Base-by-base conservation (phyloP, 35 echinoderm and acorn worm genomes). In the Patiria miniata region DNA sequence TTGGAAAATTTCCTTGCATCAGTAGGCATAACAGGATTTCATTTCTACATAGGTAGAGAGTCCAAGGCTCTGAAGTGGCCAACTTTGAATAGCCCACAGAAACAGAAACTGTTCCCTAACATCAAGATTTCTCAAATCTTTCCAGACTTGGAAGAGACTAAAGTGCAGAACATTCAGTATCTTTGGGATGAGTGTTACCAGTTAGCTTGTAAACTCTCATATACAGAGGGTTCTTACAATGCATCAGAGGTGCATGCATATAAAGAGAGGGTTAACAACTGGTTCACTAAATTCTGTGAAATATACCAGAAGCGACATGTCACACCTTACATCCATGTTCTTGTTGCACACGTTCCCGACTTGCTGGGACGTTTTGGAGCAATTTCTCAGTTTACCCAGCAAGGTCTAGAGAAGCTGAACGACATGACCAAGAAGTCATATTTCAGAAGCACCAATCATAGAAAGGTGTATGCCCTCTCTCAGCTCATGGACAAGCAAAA, bases 301-400 rank as follows among this genome's bases (percentile, higher is more conserved):
- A 60, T 85, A n/a, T 85, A 85, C 44, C 83, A 85, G 83, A 85
- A 85, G 58, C 59, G 40, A 8, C 83, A 85, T 85, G 83, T 85
- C 56, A 85, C 83, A 15, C 83, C 83, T 39, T 85, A 85, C 58
- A 68, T 85, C 17, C 83, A 85, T 9, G 68, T 85, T 65, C 59
- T 85, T 85, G 83, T 85, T 12, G 83, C 83, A 40, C 83, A 85
- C 69, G 59, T 85, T 39, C 83, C 83, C 30, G 37, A 68, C 37
- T 40, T 85, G 29, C 52, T 85, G 18, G 55, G 19, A 37, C 30
- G 52, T 42, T 85, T 73, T 40, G 83, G 83, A 85, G 37, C 83
- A 38, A 85, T 85, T n/a, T 39, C 55, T 73, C 83, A 58, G 59
- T 85, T 85, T 40, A 85, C 83, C 34, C 83, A 85, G 36, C 14